Conservation (phyloP, 2,797 vertebrate species). For the Sparidentex hasta region DNA sequence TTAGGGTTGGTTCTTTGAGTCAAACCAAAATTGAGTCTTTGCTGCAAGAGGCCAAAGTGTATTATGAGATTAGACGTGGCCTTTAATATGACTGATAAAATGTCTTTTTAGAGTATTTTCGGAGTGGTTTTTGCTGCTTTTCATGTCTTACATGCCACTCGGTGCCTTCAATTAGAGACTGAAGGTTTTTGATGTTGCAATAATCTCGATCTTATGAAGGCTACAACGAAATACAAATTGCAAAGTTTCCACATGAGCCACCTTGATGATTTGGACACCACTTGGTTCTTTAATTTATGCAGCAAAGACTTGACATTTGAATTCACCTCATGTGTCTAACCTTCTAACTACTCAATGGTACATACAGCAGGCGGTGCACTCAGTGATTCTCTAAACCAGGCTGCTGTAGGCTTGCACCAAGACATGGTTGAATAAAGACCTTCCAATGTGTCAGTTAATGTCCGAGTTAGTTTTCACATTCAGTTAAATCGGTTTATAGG, state of each 20-base stretch:
- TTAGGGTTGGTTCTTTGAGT: too few relatives aligned
- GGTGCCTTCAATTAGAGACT: neutral
- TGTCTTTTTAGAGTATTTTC: neutral
- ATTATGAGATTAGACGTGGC: neutral
- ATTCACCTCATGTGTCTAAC: neutral
- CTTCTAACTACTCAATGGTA: too few relatives aligned
- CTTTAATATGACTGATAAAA: neutral
- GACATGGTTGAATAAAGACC: neutral
- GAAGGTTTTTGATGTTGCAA: neutral
- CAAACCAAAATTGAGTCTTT: too few relatives aligned
- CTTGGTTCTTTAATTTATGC: neutral
- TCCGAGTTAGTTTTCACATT: conserved; percentile 19
- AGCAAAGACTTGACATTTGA: neutral
- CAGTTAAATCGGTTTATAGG: conserved; percentile 8
- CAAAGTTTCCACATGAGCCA: neutral
- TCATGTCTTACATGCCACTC: neutral
- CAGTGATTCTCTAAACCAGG: neutral
- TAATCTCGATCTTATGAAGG: neutral
- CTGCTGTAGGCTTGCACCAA: neutral
- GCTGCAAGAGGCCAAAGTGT: neutral
- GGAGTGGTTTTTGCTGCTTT: neutral
- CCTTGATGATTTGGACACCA: neutral
- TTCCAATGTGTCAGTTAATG: conserved; percentile 5
- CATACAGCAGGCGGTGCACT: neutral
- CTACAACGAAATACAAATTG: too few relatives aligned